Base-by-base conservation (phyloP, 2,888 invertebrate genomes). In the Odontothrips loti region DNA sequence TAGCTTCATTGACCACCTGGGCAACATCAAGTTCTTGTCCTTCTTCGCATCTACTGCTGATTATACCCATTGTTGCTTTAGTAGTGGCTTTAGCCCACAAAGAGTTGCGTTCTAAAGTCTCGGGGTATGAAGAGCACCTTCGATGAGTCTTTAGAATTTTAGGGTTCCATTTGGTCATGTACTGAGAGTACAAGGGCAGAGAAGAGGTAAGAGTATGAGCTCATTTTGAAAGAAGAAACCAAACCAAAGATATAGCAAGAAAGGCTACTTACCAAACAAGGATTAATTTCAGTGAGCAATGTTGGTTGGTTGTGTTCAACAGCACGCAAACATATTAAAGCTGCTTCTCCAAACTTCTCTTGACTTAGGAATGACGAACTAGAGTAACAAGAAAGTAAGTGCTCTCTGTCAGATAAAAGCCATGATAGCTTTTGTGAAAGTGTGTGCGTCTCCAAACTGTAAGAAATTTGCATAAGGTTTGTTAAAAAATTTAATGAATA, bases 261-360 rank as follows among this genome's bases (percentile, higher is more conserved):
- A 48, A 79, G 10, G 79, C 1, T 43, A 82, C 85, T 86, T 85
- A 88, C 89, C 85, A 92, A 87, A 83, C 88, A 87, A 3, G 90
- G 89, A 85, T 92, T 90, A 81, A 93, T 90, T 86, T 92, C 92
- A 15, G 90, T 90, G 58, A 93, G 87, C 79, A 92, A 85, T 82
- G 89, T 89, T 43, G 90, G 89, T 84, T 91, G 91, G 85, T 91
- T 91, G 80, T 90, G 87, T 86, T 93, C 92, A 0, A 92, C 89
- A 34, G 92, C 91, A 84, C 90, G 89, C 79, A 93, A 87, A 84
- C 92, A 92, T 63, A 92, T 90, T 75, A 92, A 87, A 3, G 91
- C 88, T 2, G 91, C 91, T 84, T 91, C 91, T 20, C 91, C 89
- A 85, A 91, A 91, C 82, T 88, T 87, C 83, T 90, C 89, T 85